Evolutionary conservation across 2,888 invertebrate species (phyloP), one percentile per base, ranked within the genome.

Genomic region (Rhagium mordax): DNA sequence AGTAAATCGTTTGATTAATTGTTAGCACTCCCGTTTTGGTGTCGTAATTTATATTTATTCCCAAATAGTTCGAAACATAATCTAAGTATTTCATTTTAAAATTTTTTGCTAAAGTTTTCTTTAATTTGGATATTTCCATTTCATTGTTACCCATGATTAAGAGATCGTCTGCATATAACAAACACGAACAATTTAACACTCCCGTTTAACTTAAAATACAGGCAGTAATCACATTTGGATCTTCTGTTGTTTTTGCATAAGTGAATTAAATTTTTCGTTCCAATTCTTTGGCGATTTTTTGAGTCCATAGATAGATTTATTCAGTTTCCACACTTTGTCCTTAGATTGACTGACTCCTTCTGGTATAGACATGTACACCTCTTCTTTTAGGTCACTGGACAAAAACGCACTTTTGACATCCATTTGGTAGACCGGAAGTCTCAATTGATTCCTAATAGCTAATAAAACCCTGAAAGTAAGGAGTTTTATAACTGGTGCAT

Each of bases 401-500:
- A 51, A n/a, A 18, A 70, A 70, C 2, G 70, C 70, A 3, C 27
- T 70, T 0, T 60, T 49, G 18, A 21, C 70, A 62, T 70, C 70
- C 70, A 70, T 70, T n/a, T 62, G 70, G 29, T 70, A 27, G n/a
- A 61, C 15, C 15, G 21, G 24, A 21, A 60, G 49, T 15, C 61
- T 27, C n/a, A 41, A 4, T 33, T 51, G 49, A 27, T 20, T 47
- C 20, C 66, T 49, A 27, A 71, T 59, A 5, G 65, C 66, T 47
- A 68, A n/a, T 49, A 72, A 24, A 33, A 73, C 18, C 53, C 73
- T 47, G 20, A 73, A 21, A 20, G 73, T 53, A 18, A 70, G 59
- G 24, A 16, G 13, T 64, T 64, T 15, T n/a, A 49, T 70, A 24
- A 73, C 73, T 18, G 73, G 73, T 13, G 65, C 55, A 70, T 49